Evolutionary conservation across 1,140 invertebrate species (phyloP), one percentile per base, ranked within the genome.

Genomic region (Cheumatopsyche charites): DNA sequence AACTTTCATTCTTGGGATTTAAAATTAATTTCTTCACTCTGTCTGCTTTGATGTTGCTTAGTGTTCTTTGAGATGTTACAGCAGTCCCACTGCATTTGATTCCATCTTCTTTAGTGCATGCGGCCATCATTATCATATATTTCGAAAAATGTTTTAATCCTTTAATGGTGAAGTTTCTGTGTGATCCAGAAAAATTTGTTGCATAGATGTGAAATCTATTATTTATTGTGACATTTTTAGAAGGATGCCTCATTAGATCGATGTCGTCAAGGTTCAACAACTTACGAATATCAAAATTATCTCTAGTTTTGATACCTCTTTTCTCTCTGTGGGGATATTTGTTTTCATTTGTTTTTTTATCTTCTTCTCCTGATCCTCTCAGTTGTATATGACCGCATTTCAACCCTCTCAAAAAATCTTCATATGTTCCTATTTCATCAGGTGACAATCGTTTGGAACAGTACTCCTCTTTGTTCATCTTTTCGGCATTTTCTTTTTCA

Each of bases 81-180:
- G 75, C 36, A 21, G 52, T 41, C 5, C 62, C 15, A 9, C 75
- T 73, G 42, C 75, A 76, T 65, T 76, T 72, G 42, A 79, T 75
- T 9, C 78, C 74, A 15, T 77, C 11, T 26, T 70, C 76, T 0
- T 73, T 65, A 2, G 85, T 84, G 62, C 87, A 88, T 1, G 86
- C 87, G 5, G 81, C 78, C 11, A 88, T 72, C 4, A 79, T 81
- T 65, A 88, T 84, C 2, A 82, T 79, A 67, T 88, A 88, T 0
- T 79, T 72, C 0, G 81, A 79, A 69, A 79, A 87, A 73, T 86
- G 85, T 6, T 79, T 79, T 36, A 88, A 76, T 19, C 82, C 77
- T 0, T 71, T 77, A 5, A 75, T 36, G 1, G 72, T 73, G 41
- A 68, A 66, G 49, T 72, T 72, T n/a, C 63, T 72, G 41, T 63